phyloP scores from a whole-genome alignment of 2,797 vertebrate genomes.

The Pseudochirops corinnae region DNA sequence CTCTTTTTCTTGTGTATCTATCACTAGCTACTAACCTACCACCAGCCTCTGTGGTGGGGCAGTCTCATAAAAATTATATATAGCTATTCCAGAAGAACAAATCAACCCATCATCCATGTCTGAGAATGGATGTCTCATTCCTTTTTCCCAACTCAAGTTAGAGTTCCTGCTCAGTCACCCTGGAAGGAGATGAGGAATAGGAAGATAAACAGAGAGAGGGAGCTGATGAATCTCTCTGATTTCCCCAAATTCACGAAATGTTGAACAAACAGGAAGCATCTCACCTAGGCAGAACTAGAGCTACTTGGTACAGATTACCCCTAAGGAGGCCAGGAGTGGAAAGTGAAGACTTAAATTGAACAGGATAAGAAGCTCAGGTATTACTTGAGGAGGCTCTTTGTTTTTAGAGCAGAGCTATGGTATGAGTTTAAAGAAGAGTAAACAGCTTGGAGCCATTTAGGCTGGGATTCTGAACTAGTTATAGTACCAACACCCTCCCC shows the following conservation, averaged over 20 bases:
- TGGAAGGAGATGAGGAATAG: background rate
- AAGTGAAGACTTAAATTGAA: background rate
- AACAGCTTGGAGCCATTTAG: background rate
- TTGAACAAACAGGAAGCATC: background rate
- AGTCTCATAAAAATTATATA: background rate
- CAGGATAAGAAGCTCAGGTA: background rate
- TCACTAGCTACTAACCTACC: background rate
- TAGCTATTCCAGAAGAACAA: background rate
- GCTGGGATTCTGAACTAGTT: background rate
- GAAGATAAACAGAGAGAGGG: background rate
- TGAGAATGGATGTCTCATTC: background rate
- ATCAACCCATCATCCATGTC: background rate
- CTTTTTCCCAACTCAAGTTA: background rate
- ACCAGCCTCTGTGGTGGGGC: background rate
- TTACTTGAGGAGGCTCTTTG: background rate
- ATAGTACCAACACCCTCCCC: background rate
- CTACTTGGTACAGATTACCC: background rate
- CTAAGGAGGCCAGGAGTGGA: background rate
- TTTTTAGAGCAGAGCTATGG: background rate
- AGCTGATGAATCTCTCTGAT: background rate
- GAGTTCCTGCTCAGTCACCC: background rate
- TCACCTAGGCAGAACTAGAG: background rate
- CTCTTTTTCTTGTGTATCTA: background rate
- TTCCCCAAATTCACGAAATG: background rate
- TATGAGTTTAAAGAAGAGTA: background rate